Evolutionary conservation across 2,797 vertebrate genomes (phyloP).

Genomic region (Macropus fuliginosus): DNA sequence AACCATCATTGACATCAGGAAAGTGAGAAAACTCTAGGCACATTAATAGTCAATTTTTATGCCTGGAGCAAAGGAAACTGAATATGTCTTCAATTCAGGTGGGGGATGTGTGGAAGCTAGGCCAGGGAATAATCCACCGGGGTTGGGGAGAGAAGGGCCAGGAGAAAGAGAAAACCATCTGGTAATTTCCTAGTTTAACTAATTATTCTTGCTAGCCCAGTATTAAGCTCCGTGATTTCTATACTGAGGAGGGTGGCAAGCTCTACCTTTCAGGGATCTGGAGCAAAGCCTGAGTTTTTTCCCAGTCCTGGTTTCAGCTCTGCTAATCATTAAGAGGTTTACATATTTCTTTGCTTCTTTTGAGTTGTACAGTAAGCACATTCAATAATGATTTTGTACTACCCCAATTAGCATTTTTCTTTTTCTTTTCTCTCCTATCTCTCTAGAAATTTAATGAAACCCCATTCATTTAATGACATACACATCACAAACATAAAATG

Average conservation of each 20-base stretch:
- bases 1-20: not conserved
- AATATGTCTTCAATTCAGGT: not conserved
- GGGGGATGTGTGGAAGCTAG: not conserved
- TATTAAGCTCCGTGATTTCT: not conserved
- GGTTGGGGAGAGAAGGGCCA: not conserved
- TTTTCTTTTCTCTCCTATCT: not conserved
- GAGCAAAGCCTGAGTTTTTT: not conserved
- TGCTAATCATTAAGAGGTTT: not conserved
- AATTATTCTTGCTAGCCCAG: not conserved
- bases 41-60: not conserved
- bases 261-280: not conserved
- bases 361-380: not conserved
- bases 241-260: not conserved
- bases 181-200: not conserved
- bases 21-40: not conserved
- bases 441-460: slow-evolving; percentile 56
- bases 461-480: slow-evolving; percentile 36
- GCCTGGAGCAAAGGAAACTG: not conserved
- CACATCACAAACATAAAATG: not conserved
- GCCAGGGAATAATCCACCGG: not conserved
- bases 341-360: not conserved
- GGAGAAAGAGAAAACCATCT: not conserved
- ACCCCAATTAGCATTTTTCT: slow-evolving; percentile 15
- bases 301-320: not conserved
- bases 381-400: slow-evolving; percentile 27